Evolutionary conservation across 2,888 invertebrate species (phyloP).

Genomic region (Acleris sparsana): DNA sequence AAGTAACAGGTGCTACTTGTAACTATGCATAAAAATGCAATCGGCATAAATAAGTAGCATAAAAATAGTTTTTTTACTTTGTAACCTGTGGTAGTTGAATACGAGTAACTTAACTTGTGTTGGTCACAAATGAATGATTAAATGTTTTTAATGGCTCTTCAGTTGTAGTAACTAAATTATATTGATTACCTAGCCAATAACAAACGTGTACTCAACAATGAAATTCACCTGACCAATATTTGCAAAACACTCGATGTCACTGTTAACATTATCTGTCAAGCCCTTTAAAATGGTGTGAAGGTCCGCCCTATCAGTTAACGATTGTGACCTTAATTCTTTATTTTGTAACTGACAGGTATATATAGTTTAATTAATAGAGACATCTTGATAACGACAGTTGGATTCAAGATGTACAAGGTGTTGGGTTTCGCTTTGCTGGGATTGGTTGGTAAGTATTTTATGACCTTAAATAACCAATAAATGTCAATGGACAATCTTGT

Average conservation of each 20-base stretch:
- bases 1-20: too few species aligned
- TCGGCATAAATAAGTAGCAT: too few species aligned
- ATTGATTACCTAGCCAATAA: neutral
- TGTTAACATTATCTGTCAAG: slow-evolving; percentile 51
- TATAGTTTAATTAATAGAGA: slow-evolving; percentile 42
- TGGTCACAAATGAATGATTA: too few species aligned
- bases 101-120: too few species aligned
- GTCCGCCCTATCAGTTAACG: slow-evolving; percentile 64
- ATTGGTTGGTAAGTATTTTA: slow-evolving; percentile 49
- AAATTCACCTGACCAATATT: slow-evolving; percentile 30
- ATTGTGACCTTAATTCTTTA: slow-evolving; percentile 65
- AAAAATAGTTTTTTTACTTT: too few species aligned
- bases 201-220: neutral
- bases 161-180: neutral
- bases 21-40: too few species aligned
- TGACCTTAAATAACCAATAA: neutral
- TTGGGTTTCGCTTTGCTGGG: slow-evolving; percentile 48
- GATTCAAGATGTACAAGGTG: slow-evolving; percentile 53
- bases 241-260: slow-evolving; percentile 39
- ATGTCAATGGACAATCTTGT: too few species aligned
- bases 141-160: neutral
- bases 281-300: slow-evolving; percentile 63
- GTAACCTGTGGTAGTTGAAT: too few species aligned
- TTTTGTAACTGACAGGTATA: slow-evolving; percentile 67
- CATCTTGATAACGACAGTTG: slow-evolving; percentile 35